phyloP scores from a whole-genome alignment of 2,113 vertebrate genomes.

The Orientallactaga bullata region DNA sequence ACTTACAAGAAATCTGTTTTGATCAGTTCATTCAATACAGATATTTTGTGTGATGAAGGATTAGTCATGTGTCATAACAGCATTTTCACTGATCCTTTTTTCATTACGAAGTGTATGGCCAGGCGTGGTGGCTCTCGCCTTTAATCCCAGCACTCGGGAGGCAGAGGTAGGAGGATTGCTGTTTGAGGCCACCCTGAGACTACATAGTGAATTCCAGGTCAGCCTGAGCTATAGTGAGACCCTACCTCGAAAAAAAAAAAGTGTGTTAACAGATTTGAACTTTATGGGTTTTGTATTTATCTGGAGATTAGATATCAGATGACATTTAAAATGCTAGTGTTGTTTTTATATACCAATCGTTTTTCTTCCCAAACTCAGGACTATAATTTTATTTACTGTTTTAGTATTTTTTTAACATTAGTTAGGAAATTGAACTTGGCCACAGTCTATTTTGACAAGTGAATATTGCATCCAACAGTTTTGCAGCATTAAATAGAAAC shows the following conservation, averaged over 20 bases:
- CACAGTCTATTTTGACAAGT: conserved; percentile 67
- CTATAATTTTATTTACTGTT: conserved; percentile 74
- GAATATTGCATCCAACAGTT: conserved; percentile 69
- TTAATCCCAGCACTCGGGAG: too few species aligned
- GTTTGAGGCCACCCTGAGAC: too few species aligned
- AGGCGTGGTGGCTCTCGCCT: too few species aligned
- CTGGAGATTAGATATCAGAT: conserved; percentile 63
- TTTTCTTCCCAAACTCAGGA: conserved; percentile 60
- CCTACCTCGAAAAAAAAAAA: too few species aligned
- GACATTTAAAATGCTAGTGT: conserved; percentile 60
- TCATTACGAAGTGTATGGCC: conserved; percentile 49
- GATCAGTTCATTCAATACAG: background rate
- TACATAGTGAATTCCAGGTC: too few species aligned
- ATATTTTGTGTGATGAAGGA: conserved; percentile 8
- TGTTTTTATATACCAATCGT: conserved; percentile 31
- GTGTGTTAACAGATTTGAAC: conserved; percentile 46
- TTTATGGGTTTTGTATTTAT: conserved; percentile 56
- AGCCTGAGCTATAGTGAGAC: too few species aligned
- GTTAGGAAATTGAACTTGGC: conserved; percentile 70
- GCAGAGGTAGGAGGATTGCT: too few species aligned
- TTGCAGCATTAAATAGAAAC: conserved; percentile 77
- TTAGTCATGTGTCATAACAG: conserved; percentile 44
- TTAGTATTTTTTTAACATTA: conserved; percentile 70
- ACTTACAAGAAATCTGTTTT: conserved; percentile 58
- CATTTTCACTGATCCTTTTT: conserved; percentile 51